These are phyloP conservation scores for Henicopernis longicauda DNA, from an alignment of 2,113 vertebrate genomes.

Conservation along the genomic window DNA sequence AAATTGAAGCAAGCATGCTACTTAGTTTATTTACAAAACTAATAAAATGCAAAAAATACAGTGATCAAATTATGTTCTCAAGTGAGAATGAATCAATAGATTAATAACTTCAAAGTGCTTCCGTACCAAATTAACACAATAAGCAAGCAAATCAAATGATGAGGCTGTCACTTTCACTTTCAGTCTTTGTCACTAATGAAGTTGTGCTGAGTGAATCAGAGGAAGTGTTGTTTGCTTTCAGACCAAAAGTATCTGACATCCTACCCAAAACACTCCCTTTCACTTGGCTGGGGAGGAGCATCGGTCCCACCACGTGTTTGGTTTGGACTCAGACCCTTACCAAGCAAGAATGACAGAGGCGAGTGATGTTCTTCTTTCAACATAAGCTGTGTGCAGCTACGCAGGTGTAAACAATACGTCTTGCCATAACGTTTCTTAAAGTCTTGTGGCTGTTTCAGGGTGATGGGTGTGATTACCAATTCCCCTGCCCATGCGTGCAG, in stretches of 20 bases:
- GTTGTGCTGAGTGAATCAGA: not conserved
- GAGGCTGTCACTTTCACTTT: not conserved
- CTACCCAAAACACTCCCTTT: not conserved
- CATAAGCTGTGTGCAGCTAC: not conserved
- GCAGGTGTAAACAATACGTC: not conserved
- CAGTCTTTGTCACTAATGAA: not conserved
- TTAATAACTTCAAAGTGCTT: conserved; percentile 21
- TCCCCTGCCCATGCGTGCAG: not conserved
- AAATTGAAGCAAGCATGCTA: not conserved
- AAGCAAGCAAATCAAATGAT: conserved; percentile 29
- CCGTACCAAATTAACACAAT: not conserved
- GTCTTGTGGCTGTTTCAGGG: not conserved
- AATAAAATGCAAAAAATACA: not conserved
- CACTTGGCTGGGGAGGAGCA: not conserved
- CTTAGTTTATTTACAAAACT: conserved; percentile 20
- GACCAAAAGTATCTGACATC: not conserved
- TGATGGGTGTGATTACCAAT: not conserved
- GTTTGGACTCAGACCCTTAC: not conserved
- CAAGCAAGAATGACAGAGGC: not conserved
- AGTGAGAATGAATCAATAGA: conserved; percentile 10
- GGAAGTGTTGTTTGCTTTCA: not conserved
- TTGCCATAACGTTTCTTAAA: not conserved
- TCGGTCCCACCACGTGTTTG: not conserved
- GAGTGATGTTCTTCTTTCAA: not conserved
- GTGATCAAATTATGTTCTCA: conserved; percentile 34